These are phyloP conservation scores for Sparidentex hasta DNA, from an alignment of 2,797 vertebrate genomes.

Conservation along the genomic window DNA sequence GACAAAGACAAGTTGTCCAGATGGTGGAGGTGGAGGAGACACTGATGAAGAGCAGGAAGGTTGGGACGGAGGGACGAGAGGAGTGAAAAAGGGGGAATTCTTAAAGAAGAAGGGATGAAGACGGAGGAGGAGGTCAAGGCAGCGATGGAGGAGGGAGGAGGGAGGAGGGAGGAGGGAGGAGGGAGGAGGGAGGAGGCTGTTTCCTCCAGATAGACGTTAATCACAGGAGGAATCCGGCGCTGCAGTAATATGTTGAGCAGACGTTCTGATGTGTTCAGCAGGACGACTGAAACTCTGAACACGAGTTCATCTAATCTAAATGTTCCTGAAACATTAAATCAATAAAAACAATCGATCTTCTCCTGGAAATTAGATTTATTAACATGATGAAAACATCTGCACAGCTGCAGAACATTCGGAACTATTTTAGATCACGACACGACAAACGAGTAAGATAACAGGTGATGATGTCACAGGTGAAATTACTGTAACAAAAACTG, in stretches of 20 bases:
- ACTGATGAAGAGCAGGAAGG: conserved; percentile 16
- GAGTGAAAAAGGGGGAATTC: not conserved
- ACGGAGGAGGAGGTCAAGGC: not conserved
- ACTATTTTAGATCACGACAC: too few relatives aligned
- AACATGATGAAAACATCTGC: not conserved
- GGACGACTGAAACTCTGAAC: not conserved
- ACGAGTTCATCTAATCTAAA: not conserved
- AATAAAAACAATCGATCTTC: not conserved
- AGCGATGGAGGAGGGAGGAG: conserved; percentile 51
- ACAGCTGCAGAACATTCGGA: too few relatives aligned
- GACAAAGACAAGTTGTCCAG: not conserved
- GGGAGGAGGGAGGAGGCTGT: conserved; percentile 24
- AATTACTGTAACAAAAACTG: too few relatives aligned
- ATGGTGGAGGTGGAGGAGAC: not conserved
- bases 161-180: conserved; percentile 24
- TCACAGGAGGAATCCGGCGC: conserved; percentile 35
- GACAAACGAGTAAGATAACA: too few relatives aligned
- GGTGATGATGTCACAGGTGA: too few relatives aligned
- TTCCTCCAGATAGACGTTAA: conserved; percentile 51
- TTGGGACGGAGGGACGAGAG: conserved; percentile 10
- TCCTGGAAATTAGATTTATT: not conserved
- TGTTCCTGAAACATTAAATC: accelerated
- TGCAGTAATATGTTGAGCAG: conserved; percentile 55
- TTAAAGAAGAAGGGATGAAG: not conserved
- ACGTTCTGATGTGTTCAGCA: conserved; percentile 36